phyloP scores from a whole-genome alignment of 2,797 vertebrate species.

The Pangasius macronema region DNA sequence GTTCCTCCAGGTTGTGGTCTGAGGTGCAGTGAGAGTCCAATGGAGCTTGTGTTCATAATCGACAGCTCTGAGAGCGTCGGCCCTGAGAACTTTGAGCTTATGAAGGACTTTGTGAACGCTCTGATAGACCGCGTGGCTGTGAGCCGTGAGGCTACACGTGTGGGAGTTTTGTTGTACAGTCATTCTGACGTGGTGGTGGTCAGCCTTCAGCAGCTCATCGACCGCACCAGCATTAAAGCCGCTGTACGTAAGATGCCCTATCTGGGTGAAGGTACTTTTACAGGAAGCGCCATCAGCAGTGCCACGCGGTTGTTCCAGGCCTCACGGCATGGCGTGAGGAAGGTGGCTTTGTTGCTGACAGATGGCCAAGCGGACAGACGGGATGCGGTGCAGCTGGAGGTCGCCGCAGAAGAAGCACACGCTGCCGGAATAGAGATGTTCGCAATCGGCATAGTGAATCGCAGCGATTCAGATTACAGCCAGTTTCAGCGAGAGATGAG shows the following conservation, averaged over 20 bases:
- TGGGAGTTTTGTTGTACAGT: slow-evolving; percentile 85
- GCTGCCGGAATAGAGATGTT: slow-evolving; percentile 74
- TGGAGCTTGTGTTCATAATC: slow-evolving; percentile 87
- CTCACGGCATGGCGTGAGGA: slow-evolving; percentile 71
- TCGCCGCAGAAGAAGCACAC: slow-evolving; percentile 68
- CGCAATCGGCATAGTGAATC: slow-evolving; percentile 79
- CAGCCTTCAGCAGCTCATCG: slow-evolving; percentile 72
- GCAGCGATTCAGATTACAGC: slow-evolving; percentile 68
- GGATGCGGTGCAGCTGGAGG: slow-evolving; percentile 70
- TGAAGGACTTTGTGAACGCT: slow-evolving; percentile 82
- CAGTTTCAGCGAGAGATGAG: slow-evolving; percentile 79
- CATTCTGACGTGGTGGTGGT: slow-evolving; percentile 74
- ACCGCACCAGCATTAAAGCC: slow-evolving; percentile 72
- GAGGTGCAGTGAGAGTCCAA: slow-evolving; percentile 75
- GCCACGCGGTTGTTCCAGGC: slow-evolving; percentile 73
- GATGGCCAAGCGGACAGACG: slow-evolving; percentile 78
- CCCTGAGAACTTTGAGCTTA: slow-evolving; percentile 80
- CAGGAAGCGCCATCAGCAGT: slow-evolving; percentile 77
- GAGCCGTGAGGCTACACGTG: slow-evolving; percentile 64
- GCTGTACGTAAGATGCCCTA: slow-evolving; percentile 80
- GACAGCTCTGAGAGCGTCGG: slow-evolving; percentile 91
- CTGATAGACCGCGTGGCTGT: slow-evolving; percentile 74
- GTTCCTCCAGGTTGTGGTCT: slow-evolving; percentile 78
- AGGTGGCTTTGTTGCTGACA: slow-evolving; percentile 81
- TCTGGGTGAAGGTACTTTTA: slow-evolving; percentile 84